These are phyloP conservation scores for Torymus tubicola DNA, from an alignment of 2,888 invertebrate species.

Conservation along the genomic window DNA sequence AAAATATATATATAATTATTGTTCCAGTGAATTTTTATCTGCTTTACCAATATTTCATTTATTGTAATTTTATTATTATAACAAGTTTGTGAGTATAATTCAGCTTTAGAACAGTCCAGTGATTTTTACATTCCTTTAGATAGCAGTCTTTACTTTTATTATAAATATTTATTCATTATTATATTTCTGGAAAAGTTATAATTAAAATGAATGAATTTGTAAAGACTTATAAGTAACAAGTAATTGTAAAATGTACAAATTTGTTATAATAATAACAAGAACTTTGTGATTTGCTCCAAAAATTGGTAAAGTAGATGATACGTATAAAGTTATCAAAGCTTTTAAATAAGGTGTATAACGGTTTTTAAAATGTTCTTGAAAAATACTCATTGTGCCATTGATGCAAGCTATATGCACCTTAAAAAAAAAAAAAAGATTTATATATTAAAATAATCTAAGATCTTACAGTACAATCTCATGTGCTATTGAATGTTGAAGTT, in stretches of 20 bases:
- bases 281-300: neutral
- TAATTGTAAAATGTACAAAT: neutral
- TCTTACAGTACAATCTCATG: neutral
- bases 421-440: conserved; percentile 3
- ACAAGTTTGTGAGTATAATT: neutral
- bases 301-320: no score
- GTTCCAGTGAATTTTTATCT: conserved; percentile 23
- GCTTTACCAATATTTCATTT: conserved; percentile 16
- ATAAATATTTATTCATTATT: no score
- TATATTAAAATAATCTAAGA: conserved; percentile 12
- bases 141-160: no score
- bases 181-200: no score
- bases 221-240: no score
- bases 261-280: conserved; percentile 12
- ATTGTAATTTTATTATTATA: conserved; percentile 15
- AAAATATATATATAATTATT: conserved; percentile 1
- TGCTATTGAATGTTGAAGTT: conserved; percentile 28
- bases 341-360: conserved; percentile 12
- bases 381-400: conserved; percentile 29
- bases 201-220: no score
- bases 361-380: conserved; percentile 2
- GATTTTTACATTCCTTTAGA: no score
- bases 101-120: no score
- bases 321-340: conserved; percentile 2
- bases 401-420: conserved; percentile 14